Conservation (phyloP, 1,140 invertebrate species). For the Polyergus mexicanus region DNA sequence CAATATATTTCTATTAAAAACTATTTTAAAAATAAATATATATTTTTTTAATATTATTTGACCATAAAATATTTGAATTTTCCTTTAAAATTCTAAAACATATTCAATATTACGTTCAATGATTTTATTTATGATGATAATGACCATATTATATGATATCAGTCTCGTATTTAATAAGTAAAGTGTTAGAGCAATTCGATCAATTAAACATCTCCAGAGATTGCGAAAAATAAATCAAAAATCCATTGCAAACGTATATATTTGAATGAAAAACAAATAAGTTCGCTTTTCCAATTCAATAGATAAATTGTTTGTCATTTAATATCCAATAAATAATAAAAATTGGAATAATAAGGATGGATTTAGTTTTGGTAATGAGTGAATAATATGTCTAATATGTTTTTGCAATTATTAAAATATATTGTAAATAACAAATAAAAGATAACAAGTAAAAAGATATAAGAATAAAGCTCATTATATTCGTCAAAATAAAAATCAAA, state of each 20-base stretch:
- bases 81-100: background rate
- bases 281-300: background rate
- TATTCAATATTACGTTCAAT: background rate
- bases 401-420: background rate
- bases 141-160: background rate
- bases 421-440: background rate
- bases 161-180: slow-evolving; percentile 12
- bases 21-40: slow-evolving; percentile 31
- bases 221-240: slow-evolving; percentile 8
- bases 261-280: background rate
- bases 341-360: background rate
- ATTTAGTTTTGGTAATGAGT: background rate
- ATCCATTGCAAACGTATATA: background rate
- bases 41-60: slow-evolving; percentile 17
- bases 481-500: background rate
- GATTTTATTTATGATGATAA: slow-evolving; percentile 18
- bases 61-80: background rate
- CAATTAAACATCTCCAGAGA: slow-evolving; percentile 21
- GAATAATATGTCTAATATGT: background rate
- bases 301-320: background rate
- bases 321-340: background rate
- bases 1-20: background rate
- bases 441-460: too few species aligned
- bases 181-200: slow-evolving; percentile 34
- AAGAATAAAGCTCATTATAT: background rate